Conservation (phyloP, 1,140 invertebrate species). For the Zaprionus gabonicus region DNA sequence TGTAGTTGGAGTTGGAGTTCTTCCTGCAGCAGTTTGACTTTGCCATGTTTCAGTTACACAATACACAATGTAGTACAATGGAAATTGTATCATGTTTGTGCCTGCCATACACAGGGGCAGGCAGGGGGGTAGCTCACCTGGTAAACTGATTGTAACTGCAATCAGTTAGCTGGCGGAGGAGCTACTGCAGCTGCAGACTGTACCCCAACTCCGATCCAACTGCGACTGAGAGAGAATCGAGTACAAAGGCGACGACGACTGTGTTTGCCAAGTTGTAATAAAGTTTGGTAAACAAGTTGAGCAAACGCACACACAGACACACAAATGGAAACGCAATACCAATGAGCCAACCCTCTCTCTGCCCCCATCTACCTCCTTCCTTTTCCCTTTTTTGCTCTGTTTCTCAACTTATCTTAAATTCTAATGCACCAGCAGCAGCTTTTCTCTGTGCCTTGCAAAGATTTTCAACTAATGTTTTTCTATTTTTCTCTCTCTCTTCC, state of each 20-base stretch:
- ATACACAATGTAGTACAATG: slow-evolving; percentile 39
- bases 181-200: not conserved
- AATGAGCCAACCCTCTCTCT: not conserved
- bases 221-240: not conserved
- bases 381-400: slow-evolving; percentile 8
- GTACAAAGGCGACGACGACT: slow-evolving; percentile 73
- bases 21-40: slow-evolving; percentile 11
- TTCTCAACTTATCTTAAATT: slow-evolving; percentile 78
- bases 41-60: slow-evolving; percentile 40
- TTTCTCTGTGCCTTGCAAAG: slow-evolving; percentile 40
- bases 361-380: not conserved
- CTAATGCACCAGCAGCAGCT: slow-evolving; percentile 56
- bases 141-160: slow-evolving; percentile 76
- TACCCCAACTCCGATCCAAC: not conserved
- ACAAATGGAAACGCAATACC: slow-evolving; percentile 40
- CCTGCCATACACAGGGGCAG: not conserved
- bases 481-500: slow-evolving; percentile 46
- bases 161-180: slow-evolving; percentile 53
- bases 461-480: slow-evolving; percentile 63
- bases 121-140: slow-evolving; percentile 25
- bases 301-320: slow-evolving; percentile 28
- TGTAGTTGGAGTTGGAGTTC: too few species aligned
- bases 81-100: slow-evolving; percentile 32
- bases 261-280: slow-evolving; percentile 81
- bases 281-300: slow-evolving; percentile 78